A percentile compares a stretch with the other conserved stretches of the same genome.
Evolutionary conservation across 2,113 vertebrate genomes (phyloP).

Genomic region (Larimichthys polyactis): DNA sequence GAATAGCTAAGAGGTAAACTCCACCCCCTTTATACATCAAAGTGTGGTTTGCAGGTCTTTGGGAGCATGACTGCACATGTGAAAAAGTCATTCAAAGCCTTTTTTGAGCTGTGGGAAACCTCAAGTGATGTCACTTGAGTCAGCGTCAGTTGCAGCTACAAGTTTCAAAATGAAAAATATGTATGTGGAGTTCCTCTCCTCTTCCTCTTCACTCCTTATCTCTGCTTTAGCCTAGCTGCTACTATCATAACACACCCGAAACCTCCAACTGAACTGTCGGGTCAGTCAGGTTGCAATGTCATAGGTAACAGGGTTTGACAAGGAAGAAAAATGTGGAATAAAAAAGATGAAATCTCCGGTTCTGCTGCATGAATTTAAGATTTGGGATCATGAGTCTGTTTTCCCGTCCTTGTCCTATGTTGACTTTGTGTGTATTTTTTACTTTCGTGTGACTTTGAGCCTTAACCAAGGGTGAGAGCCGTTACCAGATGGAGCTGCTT

Average conservation of each 20-base stretch:
- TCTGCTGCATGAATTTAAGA: no score
- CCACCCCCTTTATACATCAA: not conserved
- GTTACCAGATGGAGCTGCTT: slow-evolving; percentile 28
- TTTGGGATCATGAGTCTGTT: not conserved
- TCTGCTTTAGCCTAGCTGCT: not conserved
- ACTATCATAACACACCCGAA: no score
- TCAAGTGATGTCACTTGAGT: not conserved
- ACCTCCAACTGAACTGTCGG: no score
- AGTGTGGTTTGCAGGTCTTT: not conserved
- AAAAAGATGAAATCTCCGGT: no score
- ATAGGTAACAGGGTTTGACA: not conserved
- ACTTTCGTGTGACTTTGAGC: not conserved
- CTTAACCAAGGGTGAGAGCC: not conserved
- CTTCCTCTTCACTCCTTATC: not conserved
- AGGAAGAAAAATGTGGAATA: not conserved
- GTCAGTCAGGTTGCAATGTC: not conserved
- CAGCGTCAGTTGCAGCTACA: not conserved
- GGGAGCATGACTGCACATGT: not conserved
- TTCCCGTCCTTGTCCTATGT: not conserved
- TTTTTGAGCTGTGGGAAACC: not conserved
- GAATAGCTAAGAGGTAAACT: not conserved
- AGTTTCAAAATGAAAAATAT: not conserved
- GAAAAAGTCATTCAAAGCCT: not conserved
- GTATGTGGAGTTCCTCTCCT: no score
- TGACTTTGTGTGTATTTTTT: not conserved